Evolutionary conservation across 30 jellyfish, hydroid and myxozoan species (phyloP).

Genomic region (Nemopilema nomurai): DNA sequence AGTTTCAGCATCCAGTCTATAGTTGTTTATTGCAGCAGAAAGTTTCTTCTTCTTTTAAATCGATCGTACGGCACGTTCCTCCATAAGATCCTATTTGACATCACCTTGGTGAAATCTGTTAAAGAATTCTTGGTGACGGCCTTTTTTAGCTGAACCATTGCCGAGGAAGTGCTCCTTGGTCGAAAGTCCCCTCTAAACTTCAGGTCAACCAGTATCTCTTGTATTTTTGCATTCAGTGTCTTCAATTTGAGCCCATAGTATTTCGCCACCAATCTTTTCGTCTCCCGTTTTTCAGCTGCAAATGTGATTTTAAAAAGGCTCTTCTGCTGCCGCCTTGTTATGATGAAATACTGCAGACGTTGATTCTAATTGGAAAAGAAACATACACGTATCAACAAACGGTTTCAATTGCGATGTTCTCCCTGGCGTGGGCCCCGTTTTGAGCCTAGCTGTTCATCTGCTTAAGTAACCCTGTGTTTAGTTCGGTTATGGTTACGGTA

Average conservation of each 20-base stretch:
- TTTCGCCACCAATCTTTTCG: slow-evolving; percentile 40
- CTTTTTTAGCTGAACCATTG: slow-evolving; percentile 20
- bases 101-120: slow-evolving; percentile 43
- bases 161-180: slow-evolving; percentile 20
- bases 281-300: slow-evolving; percentile 42
- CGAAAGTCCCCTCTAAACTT: slow-evolving; percentile 72
- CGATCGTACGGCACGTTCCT: slow-evolving; percentile 70
- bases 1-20: too few species aligned
- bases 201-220: slow-evolving; percentile 64
- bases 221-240: slow-evolving; percentile 35
- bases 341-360: slow-evolving; percentile 14
- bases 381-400: too few species aligned
- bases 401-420: too few species aligned
- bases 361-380: slow-evolving; percentile 5
- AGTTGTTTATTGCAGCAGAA: background rate
- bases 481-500: too few species aligned
- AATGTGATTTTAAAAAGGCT: slow-evolving; percentile 14
- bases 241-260: slow-evolving; percentile 40
- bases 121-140: slow-evolving; percentile 47
- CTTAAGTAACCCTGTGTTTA: too few species aligned
- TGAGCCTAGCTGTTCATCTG: too few species aligned
- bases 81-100: slow-evolving; percentile 41
- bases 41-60: slow-evolving; percentile 46
- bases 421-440: too few species aligned
- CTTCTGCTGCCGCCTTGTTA: slow-evolving; percentile 49